A percentile compares a stretch with the other conserved stretches of the same genome.
Evolutionary conservation across 2,113 vertebrate genomes (phyloP).

Genomic region (Calyptomena viridis): DNA sequence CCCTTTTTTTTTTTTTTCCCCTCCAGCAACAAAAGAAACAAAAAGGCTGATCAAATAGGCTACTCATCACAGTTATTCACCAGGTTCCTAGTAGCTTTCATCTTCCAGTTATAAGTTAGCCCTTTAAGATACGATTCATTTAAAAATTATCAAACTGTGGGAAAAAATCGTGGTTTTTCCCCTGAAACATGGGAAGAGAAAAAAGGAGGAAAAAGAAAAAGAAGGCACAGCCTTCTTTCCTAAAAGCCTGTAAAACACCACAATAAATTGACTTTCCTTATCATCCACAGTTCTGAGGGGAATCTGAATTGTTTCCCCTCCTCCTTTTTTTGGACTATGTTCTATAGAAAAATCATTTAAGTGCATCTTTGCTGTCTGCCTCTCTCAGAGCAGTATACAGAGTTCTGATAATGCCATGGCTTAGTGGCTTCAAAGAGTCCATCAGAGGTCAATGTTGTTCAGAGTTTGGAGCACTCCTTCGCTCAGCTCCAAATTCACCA

Average conservation of each 20-base stretch:
- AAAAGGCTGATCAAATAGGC: not conserved
- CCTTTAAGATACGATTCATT: not conserved
- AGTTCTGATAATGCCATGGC: not conserved
- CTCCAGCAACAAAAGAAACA: not conserved
- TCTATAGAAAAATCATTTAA: slow-evolving; percentile 15
- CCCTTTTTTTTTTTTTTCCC: not conserved
- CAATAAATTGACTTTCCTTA: not conserved
- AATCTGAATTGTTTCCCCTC: not conserved
- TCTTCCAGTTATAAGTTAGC: not conserved
- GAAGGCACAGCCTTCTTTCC: not conserved
- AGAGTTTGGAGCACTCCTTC: not conserved
- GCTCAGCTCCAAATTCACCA: not conserved
- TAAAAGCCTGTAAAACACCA: not conserved
- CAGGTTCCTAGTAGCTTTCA: not conserved
- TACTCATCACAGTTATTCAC: not conserved
- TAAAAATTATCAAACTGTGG: not conserved
- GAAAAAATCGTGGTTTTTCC: not conserved
- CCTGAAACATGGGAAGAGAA: not conserved
- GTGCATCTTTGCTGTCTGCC: slow-evolving; percentile 6
- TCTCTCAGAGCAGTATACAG: not conserved
- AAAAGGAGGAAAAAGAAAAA: not conserved
- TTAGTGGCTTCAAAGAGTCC: not conserved
- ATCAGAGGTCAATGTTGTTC: not conserved
- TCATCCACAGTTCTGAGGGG: not conserved
- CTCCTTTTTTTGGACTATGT: not conserved